Conservation (phyloP, 2,113 vertebrate species). For the Puma concolor region DNA sequence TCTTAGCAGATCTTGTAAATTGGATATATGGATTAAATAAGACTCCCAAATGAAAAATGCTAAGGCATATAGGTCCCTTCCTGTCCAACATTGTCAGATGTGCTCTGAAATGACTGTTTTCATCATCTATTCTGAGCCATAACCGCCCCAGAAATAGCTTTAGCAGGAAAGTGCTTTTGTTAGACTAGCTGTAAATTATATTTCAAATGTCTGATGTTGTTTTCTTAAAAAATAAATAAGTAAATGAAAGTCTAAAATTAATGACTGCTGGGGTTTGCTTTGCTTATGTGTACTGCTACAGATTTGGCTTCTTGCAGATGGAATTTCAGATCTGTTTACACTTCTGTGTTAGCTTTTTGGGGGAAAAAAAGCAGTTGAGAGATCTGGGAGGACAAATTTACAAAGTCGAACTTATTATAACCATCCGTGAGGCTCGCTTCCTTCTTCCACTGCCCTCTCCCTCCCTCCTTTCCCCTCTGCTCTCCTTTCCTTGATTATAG, state of each 20-base stretch:
- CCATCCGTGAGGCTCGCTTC: not conserved
- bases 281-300: conserved; percentile 81
- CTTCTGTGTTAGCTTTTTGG: conserved; percentile 80
- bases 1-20: conserved; percentile 23
- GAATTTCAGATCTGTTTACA: conserved; percentile 84
- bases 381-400: conserved; percentile 80
- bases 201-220: conserved; percentile 82
- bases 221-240: conserved; percentile 83
- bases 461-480: not conserved
- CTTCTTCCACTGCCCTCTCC: conserved; percentile 6
- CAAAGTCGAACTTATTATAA: conserved; percentile 74
- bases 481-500: conserved; percentile 47
- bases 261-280: conserved; percentile 82
- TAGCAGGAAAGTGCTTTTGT: conserved; percentile 81
- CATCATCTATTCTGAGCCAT: conserved; percentile 80
- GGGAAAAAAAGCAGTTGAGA: conserved; percentile 62
- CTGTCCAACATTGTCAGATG: conserved; percentile 74
- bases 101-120: conserved; percentile 75
- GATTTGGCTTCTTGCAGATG: conserved; percentile 83
- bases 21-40: conserved; percentile 54
- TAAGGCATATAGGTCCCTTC: conserved; percentile 66
- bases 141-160: conserved; percentile 78
- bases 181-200: conserved; percentile 82
- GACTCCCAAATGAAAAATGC: conserved; percentile 48
- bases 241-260: conserved; percentile 84